A percentile compares a stretch with the other conserved stretches of the same genome.
phyloP scores from a whole-genome alignment of 2,888 invertebrate species.

The Eremobia ochroleuca region DNA sequence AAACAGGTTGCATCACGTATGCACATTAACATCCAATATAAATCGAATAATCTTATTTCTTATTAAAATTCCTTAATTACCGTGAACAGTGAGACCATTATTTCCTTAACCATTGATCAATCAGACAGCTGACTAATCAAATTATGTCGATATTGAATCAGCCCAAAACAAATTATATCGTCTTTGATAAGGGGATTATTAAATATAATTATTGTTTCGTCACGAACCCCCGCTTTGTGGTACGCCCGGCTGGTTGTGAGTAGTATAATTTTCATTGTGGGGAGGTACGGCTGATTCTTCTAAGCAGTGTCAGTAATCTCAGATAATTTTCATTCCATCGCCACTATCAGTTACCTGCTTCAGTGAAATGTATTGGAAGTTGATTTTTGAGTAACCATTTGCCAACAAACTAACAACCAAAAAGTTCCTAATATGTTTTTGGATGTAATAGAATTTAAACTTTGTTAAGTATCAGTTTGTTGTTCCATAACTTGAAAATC shows the following conservation, averaged over 20 bases:
- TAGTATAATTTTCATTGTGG: slow-evolving; percentile 43
- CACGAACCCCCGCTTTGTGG: slow-evolving; percentile 80
- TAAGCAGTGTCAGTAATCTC: no score
- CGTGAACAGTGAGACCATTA: slow-evolving; percentile 72
- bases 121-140: slow-evolving; percentile 81
- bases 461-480: no score
- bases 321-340: no score
- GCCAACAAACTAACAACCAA: no score
- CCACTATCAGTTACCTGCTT: neutral
- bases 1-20: slow-evolving; percentile 4
- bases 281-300: slow-evolving; percentile 14
- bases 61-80: slow-evolving; percentile 76
- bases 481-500: no score
- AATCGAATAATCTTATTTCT: slow-evolving; percentile 65
- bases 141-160: slow-evolving; percentile 84
- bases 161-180: slow-evolving; percentile 80
- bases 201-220: slow-evolving; percentile 88
- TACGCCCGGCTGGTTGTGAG: slow-evolving; percentile 48
- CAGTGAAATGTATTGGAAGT: neutral
- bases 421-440: neutral
- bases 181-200: slow-evolving; percentile 86
- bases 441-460: no score
- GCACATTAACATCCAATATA: slow-evolving; percentile 24
- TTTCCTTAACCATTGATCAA: slow-evolving; percentile 78
- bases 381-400: neutral